Conservation (phyloP, 2,888 invertebrate species). For the Temnothorax ravouxi region DNA sequence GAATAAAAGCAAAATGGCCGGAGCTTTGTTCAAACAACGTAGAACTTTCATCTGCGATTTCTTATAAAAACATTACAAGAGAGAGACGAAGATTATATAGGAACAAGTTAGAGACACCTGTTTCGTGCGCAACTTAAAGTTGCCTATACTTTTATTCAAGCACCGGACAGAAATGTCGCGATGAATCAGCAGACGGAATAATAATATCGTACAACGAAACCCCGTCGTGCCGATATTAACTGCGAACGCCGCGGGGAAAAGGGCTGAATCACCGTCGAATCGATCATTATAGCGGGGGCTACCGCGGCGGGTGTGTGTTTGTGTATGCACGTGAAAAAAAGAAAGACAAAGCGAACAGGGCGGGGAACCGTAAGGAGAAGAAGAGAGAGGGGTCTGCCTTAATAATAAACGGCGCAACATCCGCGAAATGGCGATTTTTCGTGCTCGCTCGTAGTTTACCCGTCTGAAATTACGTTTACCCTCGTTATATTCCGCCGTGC, state of each 20-base stretch:
- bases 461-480: slow-evolving; percentile 80
- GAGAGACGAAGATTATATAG: neutral
- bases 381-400: slow-evolving; percentile 67
- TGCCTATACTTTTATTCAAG: slow-evolving; percentile 26
- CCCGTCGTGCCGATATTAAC: slow-evolving; percentile 42
- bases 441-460: slow-evolving; percentile 79
- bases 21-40: neutral
- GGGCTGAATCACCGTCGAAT: slow-evolving; percentile 71
- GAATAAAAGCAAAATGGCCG: neutral
- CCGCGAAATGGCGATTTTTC: slow-evolving; percentile 81
- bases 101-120: neutral
- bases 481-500: slow-evolving; percentile 72
- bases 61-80: neutral
- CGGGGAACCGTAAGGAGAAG: neutral
- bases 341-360: slow-evolving; percentile 52
- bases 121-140: neutral
- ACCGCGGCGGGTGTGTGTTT: slow-evolving; percentile 41
- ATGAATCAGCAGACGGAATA: slow-evolving; percentile 42
- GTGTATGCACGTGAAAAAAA: slow-evolving; percentile 41
- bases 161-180: slow-evolving; percentile 30
- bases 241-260: slow-evolving; percentile 55
- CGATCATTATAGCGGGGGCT: slow-evolving; percentile 65
- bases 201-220: slow-evolving; percentile 37
- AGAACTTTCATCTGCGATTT: neutral
- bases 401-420: slow-evolving; percentile 77